phyloP scores from a whole-genome alignment of 2,113 vertebrate species.

The Semnopithecus entellus region DNA sequence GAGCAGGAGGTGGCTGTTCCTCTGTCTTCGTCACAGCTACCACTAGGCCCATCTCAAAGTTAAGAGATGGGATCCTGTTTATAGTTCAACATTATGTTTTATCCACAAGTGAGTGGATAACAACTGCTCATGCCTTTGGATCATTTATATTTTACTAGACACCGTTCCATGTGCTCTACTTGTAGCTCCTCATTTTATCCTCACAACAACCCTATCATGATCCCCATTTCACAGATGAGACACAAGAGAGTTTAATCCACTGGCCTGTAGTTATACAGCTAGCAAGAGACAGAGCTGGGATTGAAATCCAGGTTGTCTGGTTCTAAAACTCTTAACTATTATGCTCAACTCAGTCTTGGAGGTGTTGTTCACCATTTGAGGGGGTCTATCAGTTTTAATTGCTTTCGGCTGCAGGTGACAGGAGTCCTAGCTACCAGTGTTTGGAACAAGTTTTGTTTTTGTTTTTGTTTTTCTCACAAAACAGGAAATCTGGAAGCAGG shows the following conservation, averaged over 20 bases:
- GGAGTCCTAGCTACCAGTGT: neutral
- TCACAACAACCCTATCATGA: neutral
- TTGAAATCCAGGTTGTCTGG: neutral
- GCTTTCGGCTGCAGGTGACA: neutral
- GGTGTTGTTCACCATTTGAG: neutral
- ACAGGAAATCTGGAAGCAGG: neutral
- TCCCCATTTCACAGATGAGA: neutral
- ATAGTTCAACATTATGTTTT: neutral
- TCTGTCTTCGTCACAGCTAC: neutral
- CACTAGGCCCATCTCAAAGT: neutral
- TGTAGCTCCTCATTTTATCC: neutral
- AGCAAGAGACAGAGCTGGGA: neutral
- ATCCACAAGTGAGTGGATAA: neutral
- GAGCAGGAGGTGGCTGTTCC: neutral
- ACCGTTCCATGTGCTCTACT: neutral
- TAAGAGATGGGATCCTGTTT: neutral
- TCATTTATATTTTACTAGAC: constrained; percentile 1
- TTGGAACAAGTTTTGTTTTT: neutral
- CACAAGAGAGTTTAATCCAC: neutral
- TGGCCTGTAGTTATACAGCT: neutral
- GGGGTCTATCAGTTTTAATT: neutral
- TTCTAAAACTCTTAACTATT: neutral
- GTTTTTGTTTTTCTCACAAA: neutral
- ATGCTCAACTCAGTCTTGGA: neutral
- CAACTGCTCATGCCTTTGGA: neutral